phyloP scores from a whole-genome alignment of 1,140 invertebrate species.

The Bombus haemorrhoidalis region DNA sequence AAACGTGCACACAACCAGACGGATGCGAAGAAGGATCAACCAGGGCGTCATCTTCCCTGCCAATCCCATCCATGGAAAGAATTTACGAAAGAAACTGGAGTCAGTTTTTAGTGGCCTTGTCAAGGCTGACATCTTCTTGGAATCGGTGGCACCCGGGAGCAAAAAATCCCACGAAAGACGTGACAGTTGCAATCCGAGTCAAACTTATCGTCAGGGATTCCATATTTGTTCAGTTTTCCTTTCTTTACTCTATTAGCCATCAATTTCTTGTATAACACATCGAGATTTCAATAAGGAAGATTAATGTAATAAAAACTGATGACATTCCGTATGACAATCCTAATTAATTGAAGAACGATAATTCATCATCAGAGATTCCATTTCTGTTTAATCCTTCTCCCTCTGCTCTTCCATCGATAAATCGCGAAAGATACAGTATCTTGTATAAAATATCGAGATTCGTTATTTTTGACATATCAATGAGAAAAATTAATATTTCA shows the following conservation, averaged over 20 bases:
- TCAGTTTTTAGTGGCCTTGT: constrained; percentile 72
- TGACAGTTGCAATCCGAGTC: not conserved
- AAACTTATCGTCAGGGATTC: too few relatives aligned
- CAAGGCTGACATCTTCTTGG: constrained; percentile 74
- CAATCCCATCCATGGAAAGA: constrained; percentile 60
- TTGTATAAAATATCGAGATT: not conserved
- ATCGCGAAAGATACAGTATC: not conserved
- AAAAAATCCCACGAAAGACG: constrained; percentile 47
- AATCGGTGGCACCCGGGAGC: constrained; percentile 55
- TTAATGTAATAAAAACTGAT: too few relatives aligned
- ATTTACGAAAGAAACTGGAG: constrained; percentile 71
- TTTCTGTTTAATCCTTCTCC: too few relatives aligned
- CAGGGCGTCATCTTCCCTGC: constrained; percentile 29
- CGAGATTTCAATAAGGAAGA: too few relatives aligned
- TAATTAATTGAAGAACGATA: too few relatives aligned
- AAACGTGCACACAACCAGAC: constrained; percentile 23
- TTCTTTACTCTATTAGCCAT: too few relatives aligned
- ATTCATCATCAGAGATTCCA: too few relatives aligned
- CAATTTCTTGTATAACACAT: too few relatives aligned
- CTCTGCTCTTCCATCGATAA: not conserved
- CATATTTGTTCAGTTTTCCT: too few relatives aligned
- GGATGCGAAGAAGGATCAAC: constrained; percentile 29
- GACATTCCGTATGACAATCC: too few relatives aligned
- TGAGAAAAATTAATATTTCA: not conserved
- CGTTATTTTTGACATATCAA: not conserved